These are phyloP conservation scores for Hirtodrosophila confusa DNA, from an alignment of 2,888 invertebrate genomes.

Conservation along the genomic window DNA sequence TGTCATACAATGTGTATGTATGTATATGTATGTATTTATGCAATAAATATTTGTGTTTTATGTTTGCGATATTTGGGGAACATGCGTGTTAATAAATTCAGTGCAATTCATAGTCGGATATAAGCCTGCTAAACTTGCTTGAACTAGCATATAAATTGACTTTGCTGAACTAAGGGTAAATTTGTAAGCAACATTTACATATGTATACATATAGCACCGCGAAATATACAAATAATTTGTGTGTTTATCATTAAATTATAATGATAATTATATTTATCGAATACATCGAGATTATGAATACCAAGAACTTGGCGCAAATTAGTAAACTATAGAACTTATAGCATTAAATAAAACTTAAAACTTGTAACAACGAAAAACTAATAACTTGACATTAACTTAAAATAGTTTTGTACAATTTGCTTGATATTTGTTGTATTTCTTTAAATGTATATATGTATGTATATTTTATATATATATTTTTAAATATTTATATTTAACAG, in stretches of 20 bases:
- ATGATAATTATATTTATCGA: conserved; percentile 26
- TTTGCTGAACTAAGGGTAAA: conserved; percentile 46
- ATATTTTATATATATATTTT: conserved; percentile 24
- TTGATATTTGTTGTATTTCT: conserved; percentile 24
- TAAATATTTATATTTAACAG: conserved; percentile 61
- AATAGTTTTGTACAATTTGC: conserved; percentile 73
- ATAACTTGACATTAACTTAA: conserved; percentile 49
- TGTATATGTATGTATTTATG: conserved; percentile 48
- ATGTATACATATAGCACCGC: conserved; percentile 75
- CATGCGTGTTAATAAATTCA: conserved; percentile 43
- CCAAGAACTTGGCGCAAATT: conserved; percentile 33
- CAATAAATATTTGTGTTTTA: conserved; percentile 60
- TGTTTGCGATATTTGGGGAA: conserved; percentile 44
- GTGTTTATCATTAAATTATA: conserved; percentile 10
- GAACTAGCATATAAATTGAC: conserved; percentile 51
- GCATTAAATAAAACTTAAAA: conserved; percentile 63
- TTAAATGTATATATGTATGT: too few species aligned
- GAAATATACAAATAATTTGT: conserved; percentile 72
- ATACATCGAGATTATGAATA: conserved; percentile 15
- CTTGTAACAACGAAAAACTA: conserved; percentile 58
- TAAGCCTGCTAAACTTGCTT: conserved; percentile 46
- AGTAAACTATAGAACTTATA: conserved; percentile 47
- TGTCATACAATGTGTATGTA: conserved; percentile 62
- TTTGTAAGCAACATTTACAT: conserved; percentile 51
- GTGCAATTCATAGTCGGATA: conserved; percentile 49